These are phyloP conservation scores for Andricus curvator DNA, from an alignment of 2,888 invertebrate genomes.

Conservation along the genomic window DNA sequence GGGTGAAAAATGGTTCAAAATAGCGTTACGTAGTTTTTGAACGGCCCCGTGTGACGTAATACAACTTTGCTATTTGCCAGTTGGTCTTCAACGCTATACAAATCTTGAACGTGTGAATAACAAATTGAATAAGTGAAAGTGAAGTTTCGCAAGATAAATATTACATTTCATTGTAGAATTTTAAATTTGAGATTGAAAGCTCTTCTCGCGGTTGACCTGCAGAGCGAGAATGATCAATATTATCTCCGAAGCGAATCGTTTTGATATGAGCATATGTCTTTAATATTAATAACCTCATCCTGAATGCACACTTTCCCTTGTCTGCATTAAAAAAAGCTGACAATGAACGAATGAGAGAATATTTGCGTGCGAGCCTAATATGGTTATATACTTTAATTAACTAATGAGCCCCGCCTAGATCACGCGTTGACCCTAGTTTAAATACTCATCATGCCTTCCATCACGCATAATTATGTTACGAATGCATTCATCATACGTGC, in stretches of 20 bases:
- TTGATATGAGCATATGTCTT: neutral
- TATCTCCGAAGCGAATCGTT: neutral
- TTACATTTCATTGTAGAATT: slow-evolving; percentile 8
- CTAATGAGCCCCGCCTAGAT: slow-evolving; percentile 33
- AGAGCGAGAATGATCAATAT: neutral
- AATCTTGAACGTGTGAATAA: neutral
- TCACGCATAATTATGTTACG: neutral
- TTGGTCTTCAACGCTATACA: neutral
- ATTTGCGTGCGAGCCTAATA: neutral
- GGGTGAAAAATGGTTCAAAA: too few species aligned
- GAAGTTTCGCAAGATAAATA: neutral
- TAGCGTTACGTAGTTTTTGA: too few species aligned
- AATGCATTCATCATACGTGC: slow-evolving; percentile 3
- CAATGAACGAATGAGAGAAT: slow-evolving; percentile 1
- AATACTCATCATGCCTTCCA: slow-evolving; percentile 9
- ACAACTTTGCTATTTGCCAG: neutral
- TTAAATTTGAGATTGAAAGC: slow-evolving; percentile 13
- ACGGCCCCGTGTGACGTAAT: neutral
- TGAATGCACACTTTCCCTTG: slow-evolving; percentile 15
- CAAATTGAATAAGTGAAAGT: slow-evolving; percentile 37
- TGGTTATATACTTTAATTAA: slow-evolving; percentile 34
- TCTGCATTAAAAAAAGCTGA: neutral
- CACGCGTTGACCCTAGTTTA: slow-evolving; percentile 26
- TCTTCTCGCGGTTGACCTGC: neutral
- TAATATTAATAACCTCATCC: neutral